Base-by-base conservation (phyloP, 2,888 invertebrate species). In the Hyppa rectilinea region DNA sequence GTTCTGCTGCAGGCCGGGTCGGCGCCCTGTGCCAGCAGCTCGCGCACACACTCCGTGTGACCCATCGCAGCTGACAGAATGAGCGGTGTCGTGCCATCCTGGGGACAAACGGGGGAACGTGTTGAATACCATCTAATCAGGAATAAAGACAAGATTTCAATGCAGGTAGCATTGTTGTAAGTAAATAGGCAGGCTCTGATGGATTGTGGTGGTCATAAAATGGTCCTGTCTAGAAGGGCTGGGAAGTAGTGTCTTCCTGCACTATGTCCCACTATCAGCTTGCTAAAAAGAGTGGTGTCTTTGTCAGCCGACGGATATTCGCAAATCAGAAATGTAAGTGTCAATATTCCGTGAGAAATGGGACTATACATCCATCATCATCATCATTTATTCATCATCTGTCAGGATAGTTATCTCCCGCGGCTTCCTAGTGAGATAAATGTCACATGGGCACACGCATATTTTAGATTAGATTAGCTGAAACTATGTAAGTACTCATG, bases 61-160 rank as follows among this genome's bases (percentile, higher is more conserved):
- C 99, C 99, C 93, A 98, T 98, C 64, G 99, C 99, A 4, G 99
- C 97, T 2, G 99, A 98, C 88, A 99, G 96, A 90, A 99, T 99
- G 83, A 99, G 96, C 6, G 99, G 99, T 7, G 99, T 99, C 40
- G 99, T 99, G 55, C 98, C 99, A 92, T 99, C 99, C 99, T 99
- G 95, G n/a, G 92, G 90, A 73, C 45, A 72, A 56, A 70, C 10
- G 6, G 2, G 20, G 7, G 20, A 10, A 55, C 12, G 14, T 36
- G 20, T 2, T 55, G 4, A 43, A 23, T 43, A 36, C 29, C 29
- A 3, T 4, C 34, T 26, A 10, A 12, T 34, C n/a, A n/a, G 4
- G 12, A 14, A 40, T 31, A 38, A n/a, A n/a, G 17, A 0, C 20
- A 23, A 20, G 2, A 23, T 31, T 62, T 17, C 7, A 45, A 34